A percentile compares a stretch with the other conserved stretches of the same genome.
These are phyloP conservation scores for Hippocampus kuda DNA, from an alignment of 2,797 vertebrate species.

Conservation along the genomic window DNA sequence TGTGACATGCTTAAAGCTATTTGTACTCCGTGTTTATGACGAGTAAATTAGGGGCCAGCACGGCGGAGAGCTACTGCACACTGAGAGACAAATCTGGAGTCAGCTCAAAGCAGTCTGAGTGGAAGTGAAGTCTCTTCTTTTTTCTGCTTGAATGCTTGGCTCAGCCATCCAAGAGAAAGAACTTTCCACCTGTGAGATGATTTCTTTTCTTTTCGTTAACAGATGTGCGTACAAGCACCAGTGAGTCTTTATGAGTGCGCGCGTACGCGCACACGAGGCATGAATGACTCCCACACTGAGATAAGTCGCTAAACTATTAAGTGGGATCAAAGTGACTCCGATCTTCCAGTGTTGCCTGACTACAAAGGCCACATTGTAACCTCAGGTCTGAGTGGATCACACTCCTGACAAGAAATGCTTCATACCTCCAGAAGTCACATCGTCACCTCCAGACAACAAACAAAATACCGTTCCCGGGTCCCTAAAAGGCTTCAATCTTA, in stretches of 20 bases:
- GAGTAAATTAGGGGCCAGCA: conserved; percentile 6
- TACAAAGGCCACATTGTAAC: conserved; percentile 74
- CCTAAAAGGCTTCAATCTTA: background rate
- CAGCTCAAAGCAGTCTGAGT: conserved; percentile 13
- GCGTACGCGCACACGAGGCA: conserved; percentile 18
- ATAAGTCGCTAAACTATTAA: conserved; percentile 75
- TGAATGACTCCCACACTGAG: conserved; percentile 55
- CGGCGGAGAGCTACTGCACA: conserved; percentile 13
- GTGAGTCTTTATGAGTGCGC: conserved; percentile 24
- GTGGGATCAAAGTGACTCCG: conserved; percentile 70
- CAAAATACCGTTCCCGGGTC: conserved; percentile 33
- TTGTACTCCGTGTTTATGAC: conserved; percentile 10
- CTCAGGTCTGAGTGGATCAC: conserved; percentile 58
- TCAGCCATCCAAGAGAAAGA: conserved; percentile 43
- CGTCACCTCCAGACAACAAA: conserved; percentile 52
- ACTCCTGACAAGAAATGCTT: conserved; percentile 63
- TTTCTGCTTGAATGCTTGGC: conserved; percentile 48
- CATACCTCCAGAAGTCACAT: conserved; percentile 64
- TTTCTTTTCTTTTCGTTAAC: conserved; percentile 11
- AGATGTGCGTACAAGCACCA: conserved; percentile 36
- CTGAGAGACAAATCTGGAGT: conserved; percentile 19
- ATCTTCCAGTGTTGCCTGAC: conserved; percentile 61
- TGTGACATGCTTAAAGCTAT: conserved; percentile 8
- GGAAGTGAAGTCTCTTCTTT: conserved; percentile 39
- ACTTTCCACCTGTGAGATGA: conserved; percentile 51